Conservation (phyloP, 2,888 invertebrate genomes). For the Lamproptera curius region DNA sequence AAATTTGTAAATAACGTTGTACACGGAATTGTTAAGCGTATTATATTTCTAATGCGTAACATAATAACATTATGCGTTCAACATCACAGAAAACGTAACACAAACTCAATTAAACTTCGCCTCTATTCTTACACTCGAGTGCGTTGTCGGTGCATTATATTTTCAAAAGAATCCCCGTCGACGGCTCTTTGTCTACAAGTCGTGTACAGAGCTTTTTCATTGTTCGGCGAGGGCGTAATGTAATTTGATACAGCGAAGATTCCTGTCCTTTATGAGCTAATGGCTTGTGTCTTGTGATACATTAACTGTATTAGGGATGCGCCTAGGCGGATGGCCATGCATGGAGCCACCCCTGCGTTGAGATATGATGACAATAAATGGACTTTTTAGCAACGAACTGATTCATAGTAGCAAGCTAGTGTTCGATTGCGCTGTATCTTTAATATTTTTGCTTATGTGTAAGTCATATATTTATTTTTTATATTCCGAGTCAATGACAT, state of each 20-base stretch:
- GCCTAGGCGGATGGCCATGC: neutral
- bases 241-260: conserved; percentile 42
- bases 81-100: neutral
- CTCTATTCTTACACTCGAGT: neutral
- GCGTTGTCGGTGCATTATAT: conserved; percentile 5
- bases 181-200: conserved; percentile 34
- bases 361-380: no score
- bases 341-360: no score
- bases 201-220: conserved; percentile 41
- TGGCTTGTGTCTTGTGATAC: conserved; percentile 23
- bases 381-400: no score
- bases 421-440: no score
- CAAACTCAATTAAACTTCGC: neutral
- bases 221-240: conserved; percentile 34
- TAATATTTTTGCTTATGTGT: no score
- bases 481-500: no score
- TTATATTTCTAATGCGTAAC: no score
- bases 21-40: no score
- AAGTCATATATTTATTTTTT: no score
- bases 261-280: conserved; percentile 32
- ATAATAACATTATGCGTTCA: no score
- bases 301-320: conserved; percentile 1
- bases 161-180: neutral
- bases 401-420: no score
- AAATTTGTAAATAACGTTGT: no score